Percentiles rank a stretch among this genome's conserved stretches.
Evolutionary conservation across 2,888 invertebrate genomes (phyloP).

Genomic region (Callyntrura guangdongensis): DNA sequence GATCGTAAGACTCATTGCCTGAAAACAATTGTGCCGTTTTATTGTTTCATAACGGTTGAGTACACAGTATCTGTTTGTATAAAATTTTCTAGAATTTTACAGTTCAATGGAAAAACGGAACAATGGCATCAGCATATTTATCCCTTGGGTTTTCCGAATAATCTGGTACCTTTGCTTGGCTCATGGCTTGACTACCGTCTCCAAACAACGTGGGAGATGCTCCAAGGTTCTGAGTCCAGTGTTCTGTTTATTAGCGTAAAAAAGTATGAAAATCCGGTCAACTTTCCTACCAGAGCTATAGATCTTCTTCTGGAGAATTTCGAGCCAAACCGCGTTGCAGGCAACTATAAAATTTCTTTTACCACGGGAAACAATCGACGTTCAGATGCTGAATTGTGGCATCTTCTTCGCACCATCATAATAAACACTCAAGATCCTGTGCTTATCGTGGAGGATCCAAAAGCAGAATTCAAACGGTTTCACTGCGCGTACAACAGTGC

Average conservation of each 20-base stretch:
- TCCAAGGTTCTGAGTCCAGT: neutral
- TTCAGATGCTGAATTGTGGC: neutral
- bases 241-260: constrained; percentile 24
- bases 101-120: constrained; percentile 29
- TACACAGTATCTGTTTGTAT: too few relatives aligned
- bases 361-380: neutral
- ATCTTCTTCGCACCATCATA: constrained; percentile 2
- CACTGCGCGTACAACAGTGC: constrained; percentile 15
- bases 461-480: neutral
- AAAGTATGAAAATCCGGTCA: constrained; percentile 31
- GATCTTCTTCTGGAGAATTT: neutral
- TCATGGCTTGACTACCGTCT: constrained; percentile 23
- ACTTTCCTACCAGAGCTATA: constrained; percentile 18
- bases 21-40: too few relatives aligned
- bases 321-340: neutral
- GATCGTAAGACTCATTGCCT: neutral
- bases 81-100: constrained; percentile 49
- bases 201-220: neutral
- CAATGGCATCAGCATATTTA: constrained; percentile 1
- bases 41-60: too few relatives aligned
- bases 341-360: neutral
- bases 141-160: neutral
- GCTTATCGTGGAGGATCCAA: neutral
- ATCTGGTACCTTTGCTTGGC: neutral
- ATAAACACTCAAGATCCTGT: constrained; percentile 28